Conservation (phyloP, 2,113 vertebrate species). For the Campylomormyrus numenius region DNA sequence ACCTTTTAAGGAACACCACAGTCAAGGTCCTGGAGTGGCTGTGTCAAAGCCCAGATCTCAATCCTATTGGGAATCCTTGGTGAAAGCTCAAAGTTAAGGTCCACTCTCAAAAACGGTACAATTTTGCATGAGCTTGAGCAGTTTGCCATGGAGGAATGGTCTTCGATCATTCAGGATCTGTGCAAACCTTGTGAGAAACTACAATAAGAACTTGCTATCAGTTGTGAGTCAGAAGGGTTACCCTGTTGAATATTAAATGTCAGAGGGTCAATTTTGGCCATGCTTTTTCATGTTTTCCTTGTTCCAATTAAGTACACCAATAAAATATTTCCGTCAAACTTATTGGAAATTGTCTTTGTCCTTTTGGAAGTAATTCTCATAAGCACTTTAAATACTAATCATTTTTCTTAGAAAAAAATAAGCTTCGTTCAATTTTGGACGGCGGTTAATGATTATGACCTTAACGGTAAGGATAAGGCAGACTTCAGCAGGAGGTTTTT, state of each 20-base stretch:
- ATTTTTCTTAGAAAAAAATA: no score
- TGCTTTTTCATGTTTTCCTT: background rate
- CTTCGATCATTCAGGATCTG: background rate
- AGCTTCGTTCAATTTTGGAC: background rate
- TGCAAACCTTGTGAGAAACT: background rate
- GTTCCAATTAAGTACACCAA: background rate
- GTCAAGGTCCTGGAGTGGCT: background rate
- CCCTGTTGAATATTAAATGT: background rate
- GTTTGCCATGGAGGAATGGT: background rate
- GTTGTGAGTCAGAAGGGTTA: background rate
- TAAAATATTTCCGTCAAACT: background rate
- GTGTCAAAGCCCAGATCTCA: background rate
- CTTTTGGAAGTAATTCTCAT: background rate
- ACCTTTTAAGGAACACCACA: background rate
- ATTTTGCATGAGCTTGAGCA: background rate
- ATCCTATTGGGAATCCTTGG: background rate
- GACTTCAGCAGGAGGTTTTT: background rate
- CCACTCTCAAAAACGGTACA: background rate
- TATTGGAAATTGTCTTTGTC: background rate
- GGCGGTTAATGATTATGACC: background rate
- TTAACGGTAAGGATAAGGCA: background rate
- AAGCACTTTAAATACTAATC: background rate
- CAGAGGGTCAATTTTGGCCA: background rate
- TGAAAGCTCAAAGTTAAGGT: background rate
- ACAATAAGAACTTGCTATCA: background rate